Percentiles rank a stretch among this genome's conserved stretches.
These are phyloP conservation scores for Rhamnusium bicolor DNA, from an alignment of 2,888 invertebrate species.

Conservation along the genomic window DNA sequence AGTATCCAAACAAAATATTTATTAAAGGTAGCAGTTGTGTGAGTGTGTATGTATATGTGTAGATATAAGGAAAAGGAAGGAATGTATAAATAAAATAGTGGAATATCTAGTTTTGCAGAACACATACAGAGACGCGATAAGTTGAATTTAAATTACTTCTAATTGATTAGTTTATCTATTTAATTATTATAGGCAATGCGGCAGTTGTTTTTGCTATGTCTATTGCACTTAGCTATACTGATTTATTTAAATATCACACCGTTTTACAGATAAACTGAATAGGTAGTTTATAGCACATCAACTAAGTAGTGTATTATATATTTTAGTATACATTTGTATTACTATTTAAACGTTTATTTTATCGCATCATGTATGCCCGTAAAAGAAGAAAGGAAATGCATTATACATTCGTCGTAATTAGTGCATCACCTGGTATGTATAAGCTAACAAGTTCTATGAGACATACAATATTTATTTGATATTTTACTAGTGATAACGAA, in stretches of 20 bases:
- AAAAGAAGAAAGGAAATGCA: not conserved
- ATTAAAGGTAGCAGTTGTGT: not conserved
- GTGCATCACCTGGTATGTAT: not conserved
- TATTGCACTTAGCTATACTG: constrained; percentile 51
- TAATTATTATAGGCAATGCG: constrained; percentile 62
- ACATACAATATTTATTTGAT: too few species aligned
- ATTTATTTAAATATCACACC: constrained; percentile 51
- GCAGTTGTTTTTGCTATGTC: constrained; percentile 56
- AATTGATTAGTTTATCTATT: constrained; percentile 65
- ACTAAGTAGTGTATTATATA: not conserved
- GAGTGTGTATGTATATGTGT: not conserved
- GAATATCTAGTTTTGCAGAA: constrained; percentile 59
- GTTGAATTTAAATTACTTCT: constrained; percentile 62
- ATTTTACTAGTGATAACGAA: too few species aligned
- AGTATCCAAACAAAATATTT: constrained; percentile 31
- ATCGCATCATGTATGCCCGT: constrained; percentile 4
- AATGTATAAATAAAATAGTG: constrained; percentile 51
- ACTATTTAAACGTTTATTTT: constrained; percentile 21
- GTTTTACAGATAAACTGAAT: constrained; percentile 42
- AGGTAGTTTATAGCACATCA: not conserved
- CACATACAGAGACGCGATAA: constrained; percentile 55
- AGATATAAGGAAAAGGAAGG: constrained; percentile 15
- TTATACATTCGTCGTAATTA: not conserved
- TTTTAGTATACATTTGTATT: not conserved
- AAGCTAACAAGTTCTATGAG: not conserved